A percentile compares a stretch with the other conserved stretches of the same genome.
Evolutionary conservation across 2,797 vertebrate species (phyloP).

Genomic region (Rhinatrema bivittatum): DNA sequence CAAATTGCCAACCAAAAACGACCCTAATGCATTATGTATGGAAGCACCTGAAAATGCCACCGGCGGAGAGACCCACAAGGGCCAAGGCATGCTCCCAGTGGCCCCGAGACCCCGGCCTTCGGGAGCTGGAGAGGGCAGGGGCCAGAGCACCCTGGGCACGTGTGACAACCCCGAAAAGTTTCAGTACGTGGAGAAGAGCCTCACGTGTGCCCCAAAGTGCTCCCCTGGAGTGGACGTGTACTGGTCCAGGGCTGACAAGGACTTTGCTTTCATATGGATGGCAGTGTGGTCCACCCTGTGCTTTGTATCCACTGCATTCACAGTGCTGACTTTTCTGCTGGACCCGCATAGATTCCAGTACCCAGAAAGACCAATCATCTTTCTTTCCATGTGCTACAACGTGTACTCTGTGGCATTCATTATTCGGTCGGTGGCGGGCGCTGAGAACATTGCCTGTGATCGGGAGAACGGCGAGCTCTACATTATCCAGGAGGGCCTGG

Average conservation of each 20-base stretch:
- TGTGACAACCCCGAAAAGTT: constrained; percentile 91
- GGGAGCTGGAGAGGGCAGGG: constrained; percentile 21
- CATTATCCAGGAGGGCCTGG: constrained; percentile 91
- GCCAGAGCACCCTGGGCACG: constrained; percentile 33
- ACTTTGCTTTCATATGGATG: constrained; percentile 97
- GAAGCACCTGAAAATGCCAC: constrained; percentile 93
- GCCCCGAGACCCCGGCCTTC: constrained; percentile 53
- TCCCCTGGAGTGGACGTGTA: constrained; percentile 84
- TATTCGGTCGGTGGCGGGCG: constrained; percentile 84
- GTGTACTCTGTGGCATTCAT: constrained; percentile 94
- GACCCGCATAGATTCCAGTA: constrained; percentile 96
- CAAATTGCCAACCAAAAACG: constrained; percentile 84
- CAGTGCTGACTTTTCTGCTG: constrained; percentile 90
- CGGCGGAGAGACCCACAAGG: constrained; percentile 63
- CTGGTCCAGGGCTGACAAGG: constrained; percentile 91
- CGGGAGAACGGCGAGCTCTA: constrained; percentile 84
- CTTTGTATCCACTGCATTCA: constrained; percentile 92
- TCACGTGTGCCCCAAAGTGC: constrained; percentile 84
- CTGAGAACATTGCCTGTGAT: constrained; percentile 91
- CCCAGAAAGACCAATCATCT: constrained; percentile 94
- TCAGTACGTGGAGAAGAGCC: constrained; percentile 89
- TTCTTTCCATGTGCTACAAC: constrained; percentile 97
- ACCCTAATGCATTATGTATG: constrained; percentile 95
- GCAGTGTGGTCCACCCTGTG: constrained; percentile 92
- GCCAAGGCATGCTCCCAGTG: constrained; percentile 76